Evolutionary conservation across 2,888 invertebrate species (phyloP).

Genomic region (Sarcophaga caerulescens): DNA sequence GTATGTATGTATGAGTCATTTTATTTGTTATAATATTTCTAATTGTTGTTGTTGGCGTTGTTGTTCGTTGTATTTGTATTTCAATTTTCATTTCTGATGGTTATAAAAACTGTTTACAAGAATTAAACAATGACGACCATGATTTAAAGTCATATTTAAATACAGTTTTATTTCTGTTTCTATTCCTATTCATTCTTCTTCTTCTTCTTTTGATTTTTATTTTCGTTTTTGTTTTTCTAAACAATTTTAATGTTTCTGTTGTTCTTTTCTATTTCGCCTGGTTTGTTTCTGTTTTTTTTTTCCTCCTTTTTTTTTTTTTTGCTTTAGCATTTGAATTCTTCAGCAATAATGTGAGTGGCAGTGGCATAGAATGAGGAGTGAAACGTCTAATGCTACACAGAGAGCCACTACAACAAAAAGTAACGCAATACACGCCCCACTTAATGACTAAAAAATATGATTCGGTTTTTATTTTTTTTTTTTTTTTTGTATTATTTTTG

Average conservation of each 20-base stretch:
- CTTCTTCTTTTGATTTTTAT: neutral
- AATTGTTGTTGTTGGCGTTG: too few relatives aligned
- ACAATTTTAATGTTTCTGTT: too few relatives aligned
- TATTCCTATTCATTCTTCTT: constrained; percentile 28
- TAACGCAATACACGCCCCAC: constrained; percentile 61
- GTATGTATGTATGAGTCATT: neutral
- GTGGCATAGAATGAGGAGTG: constrained; percentile 20
- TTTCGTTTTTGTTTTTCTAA: neutral
- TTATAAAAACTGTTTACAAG: neutral
- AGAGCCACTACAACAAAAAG: constrained; percentile 29
- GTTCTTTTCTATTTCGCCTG: too few relatives aligned
- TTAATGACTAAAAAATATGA: constrained; percentile 56
- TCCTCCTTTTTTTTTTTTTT: too few relatives aligned
- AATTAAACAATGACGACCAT: constrained; percentile 38
- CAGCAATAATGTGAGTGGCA: neutral
- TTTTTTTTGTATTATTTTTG: neutral
- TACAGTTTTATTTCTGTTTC: constrained; percentile 19
- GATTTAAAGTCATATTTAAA: constrained; percentile 57
- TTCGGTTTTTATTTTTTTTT: neutral
- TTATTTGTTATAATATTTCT: neutral
- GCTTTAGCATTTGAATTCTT: neutral
- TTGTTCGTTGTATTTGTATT: neutral
- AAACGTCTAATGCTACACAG: constrained; percentile 57
- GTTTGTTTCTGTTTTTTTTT: too few relatives aligned
- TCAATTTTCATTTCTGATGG: neutral